These are phyloP conservation scores for Euwallacea fornicatus DNA, from an alignment of 1,140 invertebrate species.

Conservation along the genomic window DNA sequence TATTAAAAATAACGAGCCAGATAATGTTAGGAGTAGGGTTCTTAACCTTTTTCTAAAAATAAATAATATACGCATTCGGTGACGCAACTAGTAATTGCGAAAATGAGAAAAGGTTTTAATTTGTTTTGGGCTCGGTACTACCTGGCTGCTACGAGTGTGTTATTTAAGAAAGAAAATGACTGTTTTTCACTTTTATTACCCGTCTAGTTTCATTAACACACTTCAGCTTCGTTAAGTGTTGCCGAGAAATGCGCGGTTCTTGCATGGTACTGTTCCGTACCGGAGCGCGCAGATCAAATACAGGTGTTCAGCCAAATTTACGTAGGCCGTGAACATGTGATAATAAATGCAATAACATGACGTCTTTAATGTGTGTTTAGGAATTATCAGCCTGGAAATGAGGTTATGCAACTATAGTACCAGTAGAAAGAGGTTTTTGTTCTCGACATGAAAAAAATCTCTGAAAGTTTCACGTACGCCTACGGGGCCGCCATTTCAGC, in stretches of 20 bases:
- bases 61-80: background rate
- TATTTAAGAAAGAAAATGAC: no score
- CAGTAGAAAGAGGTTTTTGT: no score
- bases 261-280: background rate
- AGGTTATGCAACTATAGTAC: no score
- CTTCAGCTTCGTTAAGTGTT: no score
- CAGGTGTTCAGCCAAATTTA: background rate
- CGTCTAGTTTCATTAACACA: no score
- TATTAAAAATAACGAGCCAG: background rate
- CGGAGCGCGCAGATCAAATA: background rate
- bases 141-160: no score
- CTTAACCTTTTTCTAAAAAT: constrained; percentile 6
- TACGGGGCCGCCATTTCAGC: no score
- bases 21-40: background rate
- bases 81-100: background rate
- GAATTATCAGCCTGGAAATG: no score
- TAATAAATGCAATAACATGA: background rate
- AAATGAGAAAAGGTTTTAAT: background rate
- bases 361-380: background rate
- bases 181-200: no score
- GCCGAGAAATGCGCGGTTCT: background rate
- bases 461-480: no score
- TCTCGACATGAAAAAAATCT: no score
- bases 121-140: no score
- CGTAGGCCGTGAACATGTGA: background rate